Base-by-base conservation (phyloP, 2,888 invertebrate genomes). In the Abscondita cerata region DNA sequence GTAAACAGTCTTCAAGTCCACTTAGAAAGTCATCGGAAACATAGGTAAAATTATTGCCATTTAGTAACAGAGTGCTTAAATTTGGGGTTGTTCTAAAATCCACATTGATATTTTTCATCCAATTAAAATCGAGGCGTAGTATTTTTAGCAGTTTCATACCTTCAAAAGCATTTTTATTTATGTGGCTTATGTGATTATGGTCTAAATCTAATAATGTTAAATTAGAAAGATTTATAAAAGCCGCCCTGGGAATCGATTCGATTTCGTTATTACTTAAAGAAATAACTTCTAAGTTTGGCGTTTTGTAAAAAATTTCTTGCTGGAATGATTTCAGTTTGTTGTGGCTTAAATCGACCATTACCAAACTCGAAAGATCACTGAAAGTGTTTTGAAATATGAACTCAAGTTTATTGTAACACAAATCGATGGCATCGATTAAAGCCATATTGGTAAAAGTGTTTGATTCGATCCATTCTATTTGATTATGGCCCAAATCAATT, bases 401-500 rank as follows among this genome's bases (percentile, higher is more conserved):
- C 36, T 51, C 51, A 6, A 51, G 34, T 18, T 19, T 13, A n/a
- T 51, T 51, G 9, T 36, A n/a, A 2, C n/a, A 20, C 9, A 51
- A 36, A 36, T 51, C 51, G 1, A 51, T 36, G 12, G 38, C 51
- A 4, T 2, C 34, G 11, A 51, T 16, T 16, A 15, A 36, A 13
- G 3, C 8, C 16, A 34, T 3, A 36, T 18, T 51, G 15, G 1
- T 1, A 51, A 51, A 51, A 13, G 36, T n/a, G 34, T 51, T 51
- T 6, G 15, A 11, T 51, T 51, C 51, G 1, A 51, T 36, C 51
- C 51, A 51, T 8, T 31, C 34, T 2, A 51, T 51, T 16, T n/a
- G n/a, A 36, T 51, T 51, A 5, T 51, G 8, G 18, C 18, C 18
- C 11, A 51, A 34, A 36, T 36, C 38, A 15, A 51, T 51, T 34